Conservation (phyloP, 2,888 invertebrate genomes). For the Rhorus exstirpatorius region DNA sequence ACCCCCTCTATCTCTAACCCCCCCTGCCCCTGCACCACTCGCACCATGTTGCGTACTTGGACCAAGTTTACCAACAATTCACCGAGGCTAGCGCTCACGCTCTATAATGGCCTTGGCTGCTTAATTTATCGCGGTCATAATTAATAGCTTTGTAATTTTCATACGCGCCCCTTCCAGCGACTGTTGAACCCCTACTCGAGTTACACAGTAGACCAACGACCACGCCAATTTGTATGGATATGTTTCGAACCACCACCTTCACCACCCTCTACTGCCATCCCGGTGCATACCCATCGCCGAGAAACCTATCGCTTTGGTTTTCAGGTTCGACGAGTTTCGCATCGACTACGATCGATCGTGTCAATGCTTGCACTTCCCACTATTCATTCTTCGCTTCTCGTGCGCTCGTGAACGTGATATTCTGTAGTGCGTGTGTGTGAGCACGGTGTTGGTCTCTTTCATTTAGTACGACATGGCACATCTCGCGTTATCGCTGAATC, state of each 20-base stretch:
- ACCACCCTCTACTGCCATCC: background rate
- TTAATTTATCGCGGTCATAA: constrained; percentile 86
- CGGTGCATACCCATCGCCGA: constrained; percentile 6
- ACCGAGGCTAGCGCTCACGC: constrained; percentile 83
- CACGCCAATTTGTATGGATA: constrained; percentile 64
- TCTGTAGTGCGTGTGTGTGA: background rate
- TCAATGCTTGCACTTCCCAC: constrained; percentile 10
- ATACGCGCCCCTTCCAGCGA: constrained; percentile 77
- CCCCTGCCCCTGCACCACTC: constrained; percentile 43
- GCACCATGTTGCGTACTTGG: constrained; percentile 85
- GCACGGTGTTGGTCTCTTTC: constrained; percentile 14
- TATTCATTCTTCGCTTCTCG: constrained; percentile 26
- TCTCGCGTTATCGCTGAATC: constrained; percentile 46
- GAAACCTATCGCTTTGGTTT: constrained; percentile 48
- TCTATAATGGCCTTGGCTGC: constrained; percentile 86
- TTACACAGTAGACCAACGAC: constrained; percentile 71
- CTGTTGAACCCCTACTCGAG: constrained; percentile 63
- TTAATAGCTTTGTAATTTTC: constrained; percentile 86
- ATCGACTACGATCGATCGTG: constrained; percentile 43
- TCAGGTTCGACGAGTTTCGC: constrained; percentile 40
- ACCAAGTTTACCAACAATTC: constrained; percentile 86
- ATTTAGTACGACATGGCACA: constrained; percentile 30
- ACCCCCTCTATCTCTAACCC: constrained; percentile 33
- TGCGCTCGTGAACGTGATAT: background rate
- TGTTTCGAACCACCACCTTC: constrained; percentile 59